phyloP scores from a whole-genome alignment of 1,140 invertebrate species.

The Monomorium pharaonis region DNA sequence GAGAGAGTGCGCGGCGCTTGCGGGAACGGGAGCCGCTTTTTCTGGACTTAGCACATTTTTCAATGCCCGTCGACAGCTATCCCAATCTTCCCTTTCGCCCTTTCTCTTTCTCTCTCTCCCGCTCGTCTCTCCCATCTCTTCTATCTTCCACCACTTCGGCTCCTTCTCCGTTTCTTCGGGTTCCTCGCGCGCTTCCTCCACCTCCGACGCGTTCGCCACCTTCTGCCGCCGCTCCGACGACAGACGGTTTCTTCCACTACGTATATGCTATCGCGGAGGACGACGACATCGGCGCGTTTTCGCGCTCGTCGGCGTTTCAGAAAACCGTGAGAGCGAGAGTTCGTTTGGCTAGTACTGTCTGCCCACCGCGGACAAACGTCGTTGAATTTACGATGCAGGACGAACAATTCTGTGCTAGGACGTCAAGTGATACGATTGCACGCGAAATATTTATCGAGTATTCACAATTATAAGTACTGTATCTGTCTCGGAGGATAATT shows the following conservation, averaged over 20 bases:
- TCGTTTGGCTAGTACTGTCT: conserved; percentile 13
- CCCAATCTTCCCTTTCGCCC: conserved; percentile 70
- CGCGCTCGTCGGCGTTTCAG: conserved; percentile 46
- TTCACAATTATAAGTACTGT: background rate
- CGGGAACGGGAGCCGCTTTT: conserved; percentile 77
- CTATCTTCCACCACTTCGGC: background rate
- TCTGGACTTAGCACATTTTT: conserved; percentile 82
- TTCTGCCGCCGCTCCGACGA: conserved; percentile 49
- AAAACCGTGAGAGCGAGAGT: conserved; percentile 68
- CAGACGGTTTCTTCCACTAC: conserved; percentile 26
- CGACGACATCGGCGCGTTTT: conserved; percentile 51
- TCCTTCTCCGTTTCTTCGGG: conserved; percentile 54
- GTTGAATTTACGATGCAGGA: conserved; percentile 29
- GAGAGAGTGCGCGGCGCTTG: conserved; percentile 74
- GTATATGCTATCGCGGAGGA: conserved; percentile 14
- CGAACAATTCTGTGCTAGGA: background rate
- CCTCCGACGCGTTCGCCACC: conserved; percentile 64
- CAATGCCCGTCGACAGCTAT: conserved; percentile 81
- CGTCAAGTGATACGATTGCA: background rate
- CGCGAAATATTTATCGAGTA: background rate
- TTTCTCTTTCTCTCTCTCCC: background rate
- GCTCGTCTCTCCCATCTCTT: conserved; percentile 4
- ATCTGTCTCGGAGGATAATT: background rate
- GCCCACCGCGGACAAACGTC: conserved; percentile 4
- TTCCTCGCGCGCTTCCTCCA: conserved; percentile 34